A percentile compares a stretch with the other conserved stretches of the same genome.
These are phyloP conservation scores for Odontocerum albicorne DNA, from an alignment of 2,888 invertebrate genomes.

Conservation along the genomic window DNA sequence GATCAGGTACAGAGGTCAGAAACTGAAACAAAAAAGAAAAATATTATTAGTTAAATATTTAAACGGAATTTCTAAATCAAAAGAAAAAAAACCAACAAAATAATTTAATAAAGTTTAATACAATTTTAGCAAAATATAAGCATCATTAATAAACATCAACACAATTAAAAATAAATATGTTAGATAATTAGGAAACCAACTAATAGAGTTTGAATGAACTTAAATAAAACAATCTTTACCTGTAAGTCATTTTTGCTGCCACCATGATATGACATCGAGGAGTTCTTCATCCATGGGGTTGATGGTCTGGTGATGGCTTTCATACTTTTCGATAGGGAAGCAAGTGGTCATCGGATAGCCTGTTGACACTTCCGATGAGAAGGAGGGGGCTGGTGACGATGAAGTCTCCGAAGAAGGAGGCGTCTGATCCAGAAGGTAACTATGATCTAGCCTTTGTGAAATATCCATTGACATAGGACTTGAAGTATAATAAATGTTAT, in stretches of 20 bases:
- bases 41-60: slow-evolving; percentile 7
- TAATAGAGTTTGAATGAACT: too few relatives aligned
- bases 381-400: slow-evolving; percentile 74
- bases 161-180: too few relatives aligned
- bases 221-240: slow-evolving; percentile 32
- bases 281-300: slow-evolving; percentile 82
- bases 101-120: neutral
- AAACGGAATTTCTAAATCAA: neutral
- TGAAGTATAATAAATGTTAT: slow-evolving; percentile 44
- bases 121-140: too few relatives aligned
- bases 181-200: too few relatives aligned
- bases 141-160: too few relatives aligned
- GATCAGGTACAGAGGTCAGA: neutral
- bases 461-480: slow-evolving; percentile 51
- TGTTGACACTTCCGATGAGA: slow-evolving; percentile 61
- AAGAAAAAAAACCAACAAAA: neutral
- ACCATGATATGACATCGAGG: slow-evolving; percentile 81
- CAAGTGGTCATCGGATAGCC: slow-evolving; percentile 50
- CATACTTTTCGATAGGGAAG: slow-evolving; percentile 58
- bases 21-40: slow-evolving; percentile 23
- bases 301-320: slow-evolving; percentile 43
- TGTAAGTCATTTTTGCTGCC: slow-evolving; percentile 68
- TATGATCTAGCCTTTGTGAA: slow-evolving; percentile 48
- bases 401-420: slow-evolving; percentile 70
- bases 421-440: slow-evolving; percentile 54